Conservation (phyloP, 2,888 invertebrate species). For the Nemoura dubitans region DNA sequence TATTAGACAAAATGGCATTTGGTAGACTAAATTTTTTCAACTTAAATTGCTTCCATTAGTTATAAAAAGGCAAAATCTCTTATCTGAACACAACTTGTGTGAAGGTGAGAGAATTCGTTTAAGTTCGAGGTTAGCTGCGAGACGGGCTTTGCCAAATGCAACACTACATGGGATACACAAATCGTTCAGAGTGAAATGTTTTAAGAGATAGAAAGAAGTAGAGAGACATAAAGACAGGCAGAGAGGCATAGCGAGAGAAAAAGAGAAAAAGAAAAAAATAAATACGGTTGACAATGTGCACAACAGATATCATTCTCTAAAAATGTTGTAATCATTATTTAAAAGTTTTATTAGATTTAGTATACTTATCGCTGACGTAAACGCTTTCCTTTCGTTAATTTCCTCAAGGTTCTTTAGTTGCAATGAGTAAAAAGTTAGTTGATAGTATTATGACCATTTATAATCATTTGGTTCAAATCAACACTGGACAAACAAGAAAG, state of each 20-base stretch:
- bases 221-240: background rate
- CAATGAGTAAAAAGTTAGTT: background rate
- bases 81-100: too few relatives aligned
- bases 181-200: background rate
- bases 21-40: too few relatives aligned
- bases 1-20: too few relatives aligned
- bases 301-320: background rate
- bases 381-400: background rate
- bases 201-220: background rate
- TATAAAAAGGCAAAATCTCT: too few relatives aligned
- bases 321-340: background rate
- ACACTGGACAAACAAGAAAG: too few relatives aligned
- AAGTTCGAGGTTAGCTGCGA: too few relatives aligned
- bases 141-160: background rate
- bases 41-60: too few relatives aligned
- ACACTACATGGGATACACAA: conserved; percentile 15
- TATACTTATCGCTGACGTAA: background rate
- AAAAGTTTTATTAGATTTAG: background rate
- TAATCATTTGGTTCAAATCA: background rate
- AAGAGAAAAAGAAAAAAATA: background rate
- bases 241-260: conserved; percentile 9
- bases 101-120: background rate
- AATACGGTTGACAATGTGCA: background rate
- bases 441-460: too few relatives aligned
- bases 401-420: background rate